These are phyloP conservation scores for Cirrhinus molitorella DNA, from an alignment of 2,797 vertebrate genomes.

Conservation along the genomic window DNA sequence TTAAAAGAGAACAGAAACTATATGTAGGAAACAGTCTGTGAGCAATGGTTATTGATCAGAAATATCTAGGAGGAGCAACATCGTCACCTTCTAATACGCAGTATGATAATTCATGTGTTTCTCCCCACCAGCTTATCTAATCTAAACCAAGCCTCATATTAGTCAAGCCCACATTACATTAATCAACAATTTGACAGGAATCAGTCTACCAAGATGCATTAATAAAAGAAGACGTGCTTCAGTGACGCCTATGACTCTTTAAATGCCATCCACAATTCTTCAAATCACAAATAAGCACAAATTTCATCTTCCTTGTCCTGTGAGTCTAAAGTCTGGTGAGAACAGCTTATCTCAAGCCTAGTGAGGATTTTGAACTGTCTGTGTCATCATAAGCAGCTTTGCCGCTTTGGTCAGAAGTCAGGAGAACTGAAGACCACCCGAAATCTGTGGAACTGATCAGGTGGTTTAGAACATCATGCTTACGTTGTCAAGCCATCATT, in stretches of 20 bases:
- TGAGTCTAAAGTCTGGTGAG: constrained; percentile 22
- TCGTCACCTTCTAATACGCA: not conserved
- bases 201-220: not conserved
- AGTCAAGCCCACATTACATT: not conserved
- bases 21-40: not conserved
- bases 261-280: constrained; percentile 7
- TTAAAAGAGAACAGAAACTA: not conserved
- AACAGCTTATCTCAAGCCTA: constrained; percentile 42
- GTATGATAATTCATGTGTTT: not conserved
- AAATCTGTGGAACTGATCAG: constrained; percentile 8
- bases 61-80: not conserved
- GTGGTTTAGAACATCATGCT: constrained; percentile 2
- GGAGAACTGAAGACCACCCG: constrained; percentile 38
- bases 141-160: not conserved
- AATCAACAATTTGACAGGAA: not conserved
- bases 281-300: not conserved
- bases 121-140: not conserved
- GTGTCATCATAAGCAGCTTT: constrained; percentile 54
- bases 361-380: constrained; percentile 42
- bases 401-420: constrained; percentile 12
- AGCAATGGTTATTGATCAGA: not conserved
- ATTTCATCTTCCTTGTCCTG: constrained; percentile 10
- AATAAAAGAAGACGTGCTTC: not conserved
- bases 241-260: not conserved
- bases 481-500: not conserved